Conservation (phyloP, 2,113 vertebrate species). For the Ivindomyrus marchei region DNA sequence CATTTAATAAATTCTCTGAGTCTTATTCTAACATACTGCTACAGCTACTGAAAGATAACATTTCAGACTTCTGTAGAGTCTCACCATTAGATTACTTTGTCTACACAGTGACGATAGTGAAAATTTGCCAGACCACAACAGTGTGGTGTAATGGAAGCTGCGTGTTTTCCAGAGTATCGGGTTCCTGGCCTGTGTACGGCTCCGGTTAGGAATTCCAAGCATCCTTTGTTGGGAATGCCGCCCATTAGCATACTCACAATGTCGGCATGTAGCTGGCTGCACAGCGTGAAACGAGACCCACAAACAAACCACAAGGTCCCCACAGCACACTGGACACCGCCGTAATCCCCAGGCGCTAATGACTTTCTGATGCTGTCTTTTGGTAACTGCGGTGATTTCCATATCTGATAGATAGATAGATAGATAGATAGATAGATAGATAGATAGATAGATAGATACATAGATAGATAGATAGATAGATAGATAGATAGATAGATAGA, state of each 20-base stretch:
- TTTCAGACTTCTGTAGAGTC: not conserved
- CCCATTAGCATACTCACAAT: not conserved
- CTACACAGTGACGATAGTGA: not conserved
- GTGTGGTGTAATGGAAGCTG: no score
- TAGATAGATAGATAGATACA: not conserved
- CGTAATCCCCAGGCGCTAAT: not conserved
- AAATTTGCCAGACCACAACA: not conserved
- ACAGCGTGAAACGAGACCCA: not conserved
- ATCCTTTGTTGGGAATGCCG: constrained; percentile 1
- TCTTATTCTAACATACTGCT: not conserved
- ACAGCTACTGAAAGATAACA: not conserved
- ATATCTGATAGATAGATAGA: not conserved
- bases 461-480: not conserved
- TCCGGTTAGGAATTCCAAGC: not conserved
- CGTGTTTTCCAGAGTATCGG: not conserved
- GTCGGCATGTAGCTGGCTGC: not conserved
- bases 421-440: not conserved
- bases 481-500: not conserved
- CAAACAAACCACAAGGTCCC: not conserved
- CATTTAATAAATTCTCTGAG: not conserved
- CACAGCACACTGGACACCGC: not conserved
- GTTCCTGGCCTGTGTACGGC: not conserved
- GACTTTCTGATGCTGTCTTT: not conserved
- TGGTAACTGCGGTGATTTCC: not conserved
- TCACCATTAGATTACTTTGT: not conserved